Percentiles rank a stretch among this genome's conserved stretches.
These are phyloP conservation scores for Drosophila differens DNA, from an alignment of 2,888 invertebrate species.

Conservation along the genomic window DNA sequence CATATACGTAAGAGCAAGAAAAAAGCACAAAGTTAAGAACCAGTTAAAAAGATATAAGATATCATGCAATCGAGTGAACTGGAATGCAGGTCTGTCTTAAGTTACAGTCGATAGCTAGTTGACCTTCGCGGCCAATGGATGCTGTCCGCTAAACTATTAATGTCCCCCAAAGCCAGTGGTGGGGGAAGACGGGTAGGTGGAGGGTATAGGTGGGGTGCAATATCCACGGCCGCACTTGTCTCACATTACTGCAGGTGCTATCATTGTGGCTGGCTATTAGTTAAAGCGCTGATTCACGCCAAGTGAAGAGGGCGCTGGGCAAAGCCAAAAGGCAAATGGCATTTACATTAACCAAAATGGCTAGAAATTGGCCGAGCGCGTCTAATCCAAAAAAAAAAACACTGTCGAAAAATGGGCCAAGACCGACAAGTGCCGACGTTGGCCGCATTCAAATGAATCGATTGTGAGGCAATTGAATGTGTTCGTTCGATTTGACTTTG, in stretches of 20 bases:
- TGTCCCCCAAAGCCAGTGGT: conserved; percentile 26
- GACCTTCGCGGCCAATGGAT: conserved; percentile 65
- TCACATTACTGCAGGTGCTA: conserved; percentile 60
- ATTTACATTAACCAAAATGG: conserved; percentile 62
- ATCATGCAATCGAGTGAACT: conserved; percentile 34
- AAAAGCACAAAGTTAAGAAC: conserved; percentile 32
- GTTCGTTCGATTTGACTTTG: conserved; percentile 47
- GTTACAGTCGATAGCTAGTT: conserved; percentile 46
- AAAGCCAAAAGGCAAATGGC: conserved; percentile 45
- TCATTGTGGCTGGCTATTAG: conserved; percentile 2
- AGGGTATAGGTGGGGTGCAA: conserved; percentile 9
- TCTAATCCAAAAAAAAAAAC: conserved; percentile 49
- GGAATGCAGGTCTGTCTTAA: conserved; percentile 39
- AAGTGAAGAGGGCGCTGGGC: conserved; percentile 25
- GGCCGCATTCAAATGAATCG: conserved; percentile 66
- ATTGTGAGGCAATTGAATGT: conserved; percentile 54
- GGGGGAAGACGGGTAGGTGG: conserved; percentile 1
- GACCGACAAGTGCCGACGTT: conserved; percentile 44
- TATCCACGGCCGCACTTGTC: conserved; percentile 68
- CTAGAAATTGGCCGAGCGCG: conserved; percentile 62
- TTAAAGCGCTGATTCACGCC: conserved; percentile 65
- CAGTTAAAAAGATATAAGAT: conserved; percentile 32
- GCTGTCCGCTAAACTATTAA: conserved; percentile 45
- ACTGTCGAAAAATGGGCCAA: conserved; percentile 64
- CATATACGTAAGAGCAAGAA: not conserved